Conservation (phyloP, 2,113 vertebrate genomes). For the Perca flavescens region DNA sequence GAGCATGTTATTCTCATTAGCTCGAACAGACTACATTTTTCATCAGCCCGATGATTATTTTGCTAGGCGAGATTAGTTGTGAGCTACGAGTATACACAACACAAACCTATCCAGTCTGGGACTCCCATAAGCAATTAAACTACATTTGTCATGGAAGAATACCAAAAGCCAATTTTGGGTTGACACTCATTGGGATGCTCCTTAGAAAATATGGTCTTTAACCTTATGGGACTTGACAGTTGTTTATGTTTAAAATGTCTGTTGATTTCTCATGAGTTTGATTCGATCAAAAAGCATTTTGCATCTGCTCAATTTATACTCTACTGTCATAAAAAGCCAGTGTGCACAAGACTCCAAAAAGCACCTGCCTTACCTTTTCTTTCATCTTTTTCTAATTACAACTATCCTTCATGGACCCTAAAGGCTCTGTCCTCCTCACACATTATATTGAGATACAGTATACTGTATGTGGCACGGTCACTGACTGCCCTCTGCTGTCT, state of each 20-base stretch:
- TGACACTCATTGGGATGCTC: not conserved
- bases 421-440: not conserved
- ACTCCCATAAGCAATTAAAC: conserved; percentile 54
- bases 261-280: not conserved
- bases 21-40: conserved; percentile 26
- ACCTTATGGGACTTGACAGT: not conserved
- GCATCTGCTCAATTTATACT: conserved; percentile 3
- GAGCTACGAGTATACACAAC: conserved; percentile 31
- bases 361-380: no score
- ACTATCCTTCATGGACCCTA: no score
- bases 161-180: not conserved
- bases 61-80: conserved; percentile 56
- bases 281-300: not conserved
- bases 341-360: not conserved
- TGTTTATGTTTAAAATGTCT: conserved; percentile 18
- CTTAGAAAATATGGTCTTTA: conserved; percentile 6
- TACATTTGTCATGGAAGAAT: conserved; percentile 32
- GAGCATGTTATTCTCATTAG: conserved; percentile 73
- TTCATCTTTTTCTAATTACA: no score
- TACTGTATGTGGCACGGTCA: conserved; percentile 8
- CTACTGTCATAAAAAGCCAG: not conserved
- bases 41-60: conserved; percentile 59
- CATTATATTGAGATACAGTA: not conserved
- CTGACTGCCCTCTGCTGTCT: conserved; percentile 62
- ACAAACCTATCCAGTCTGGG: conserved; percentile 30